Percentiles rank a stretch among this genome's conserved stretches.
Evolutionary conservation across 2,797 vertebrate genomes (phyloP).

Genomic region (Rhinatrema bivittatum): DNA sequence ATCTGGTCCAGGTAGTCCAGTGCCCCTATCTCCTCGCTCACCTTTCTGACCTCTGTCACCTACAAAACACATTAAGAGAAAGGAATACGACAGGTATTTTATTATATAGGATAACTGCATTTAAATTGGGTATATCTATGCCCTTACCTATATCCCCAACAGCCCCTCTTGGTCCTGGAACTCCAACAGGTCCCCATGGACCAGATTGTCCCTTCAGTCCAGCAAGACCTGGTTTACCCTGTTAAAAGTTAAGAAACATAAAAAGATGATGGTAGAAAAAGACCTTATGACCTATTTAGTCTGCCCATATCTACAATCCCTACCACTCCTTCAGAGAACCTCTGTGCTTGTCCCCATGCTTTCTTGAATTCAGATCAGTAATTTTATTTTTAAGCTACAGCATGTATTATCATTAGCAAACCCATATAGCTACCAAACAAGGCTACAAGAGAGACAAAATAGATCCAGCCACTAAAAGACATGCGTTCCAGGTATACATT

Average conservation of each 20-base stretch:
- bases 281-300: no score
- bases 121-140: not conserved
- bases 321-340: no score
- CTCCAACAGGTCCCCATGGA: constrained; percentile 41
- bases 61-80: constrained; percentile 7
- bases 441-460: no score
- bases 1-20: constrained; percentile 43
- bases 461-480: no score
- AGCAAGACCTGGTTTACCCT: constrained; percentile 59
- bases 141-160: constrained; percentile 45
- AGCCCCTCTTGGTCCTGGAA: constrained; percentile 54
- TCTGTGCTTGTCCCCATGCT: no score
- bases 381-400: not conserved
- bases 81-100: accelerated
- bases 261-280: no score
- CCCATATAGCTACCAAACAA: no score
- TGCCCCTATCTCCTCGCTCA: constrained; percentile 32
- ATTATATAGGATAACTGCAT: not conserved
- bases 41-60: constrained; percentile 55
- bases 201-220: constrained; percentile 49
- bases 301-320: no score
- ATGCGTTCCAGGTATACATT: no score
- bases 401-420: no score
- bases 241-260: constrained; percentile 8
- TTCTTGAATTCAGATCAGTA: no score